These are phyloP conservation scores for Parauchenoglanis ngamensis DNA, from an alignment of 2,797 vertebrate genomes.

Conservation along the genomic window DNA sequence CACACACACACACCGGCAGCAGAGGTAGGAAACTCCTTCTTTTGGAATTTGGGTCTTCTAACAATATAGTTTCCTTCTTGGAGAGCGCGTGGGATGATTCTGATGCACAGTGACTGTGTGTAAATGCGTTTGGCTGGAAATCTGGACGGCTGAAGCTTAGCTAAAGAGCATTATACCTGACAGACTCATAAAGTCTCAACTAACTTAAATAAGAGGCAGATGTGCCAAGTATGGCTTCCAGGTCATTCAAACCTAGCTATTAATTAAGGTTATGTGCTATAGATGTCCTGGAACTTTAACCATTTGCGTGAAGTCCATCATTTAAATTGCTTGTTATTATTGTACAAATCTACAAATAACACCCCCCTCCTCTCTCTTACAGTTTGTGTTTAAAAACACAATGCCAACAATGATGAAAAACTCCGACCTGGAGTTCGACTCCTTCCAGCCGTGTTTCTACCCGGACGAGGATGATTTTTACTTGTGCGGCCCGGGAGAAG, in stretches of 20 bases:
- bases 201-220: not conserved
- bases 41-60: not conserved
- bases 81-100: not conserved
- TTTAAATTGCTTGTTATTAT: not conserved
- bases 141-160: not conserved
- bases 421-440: constrained; percentile 96
- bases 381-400: constrained; percentile 68
- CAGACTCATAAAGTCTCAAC: not conserved
- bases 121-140: not conserved
- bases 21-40: not conserved
- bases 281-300: not conserved
- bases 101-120: not conserved
- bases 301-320: not conserved
- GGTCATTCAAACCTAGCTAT: too few relatives aligned
- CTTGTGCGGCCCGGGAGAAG: constrained; percentile 93
- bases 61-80: too few relatives aligned
- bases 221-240: not conserved
- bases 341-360: not conserved
- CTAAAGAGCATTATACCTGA: not conserved
- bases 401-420: constrained; percentile 95
- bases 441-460: constrained; percentile 96
- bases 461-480: constrained; percentile 99
- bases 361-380: not conserved
- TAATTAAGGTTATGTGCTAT: too few relatives aligned
- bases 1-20: not conserved